These are phyloP conservation scores for Probaryconus sp. DNA, from an alignment of 1,140 invertebrate species.

Conservation along the genomic window DNA sequence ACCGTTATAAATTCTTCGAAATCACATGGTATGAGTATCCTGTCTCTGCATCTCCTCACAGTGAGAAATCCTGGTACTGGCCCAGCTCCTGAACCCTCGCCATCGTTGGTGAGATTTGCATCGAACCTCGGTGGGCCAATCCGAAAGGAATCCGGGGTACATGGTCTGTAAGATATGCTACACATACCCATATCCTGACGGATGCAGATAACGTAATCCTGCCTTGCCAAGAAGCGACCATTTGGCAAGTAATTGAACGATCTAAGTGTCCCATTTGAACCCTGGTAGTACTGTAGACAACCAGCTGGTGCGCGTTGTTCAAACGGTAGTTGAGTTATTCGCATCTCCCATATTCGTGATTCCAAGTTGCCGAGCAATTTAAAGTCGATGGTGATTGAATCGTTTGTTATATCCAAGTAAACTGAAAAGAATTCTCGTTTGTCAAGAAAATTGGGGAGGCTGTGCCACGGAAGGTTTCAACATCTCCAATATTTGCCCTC, in stretches of 20 bases:
- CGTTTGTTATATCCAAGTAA: conserved; percentile 82
- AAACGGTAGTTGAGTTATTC: conserved; percentile 85
- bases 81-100: conserved; percentile 69
- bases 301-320: conserved; percentile 85
- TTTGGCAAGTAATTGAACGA: conserved; percentile 90
- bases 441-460: no score
- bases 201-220: conserved; percentile 88
- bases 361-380: conserved; percentile 80
- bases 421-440: conserved; percentile 75
- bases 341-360: conserved; percentile 86
- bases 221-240: conserved; percentile 86
- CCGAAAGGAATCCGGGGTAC: conserved; percentile 85
- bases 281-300: conserved; percentile 85
- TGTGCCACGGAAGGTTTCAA: no score
- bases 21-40: conserved; percentile 88
- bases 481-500: conserved; percentile 1
- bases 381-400: conserved; percentile 79
- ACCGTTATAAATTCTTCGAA: conserved; percentile 89
- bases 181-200: conserved; percentile 85
- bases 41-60: conserved; percentile 81
- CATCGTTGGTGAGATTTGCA: conserved; percentile 11
- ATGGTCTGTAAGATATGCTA: conserved; percentile 86
- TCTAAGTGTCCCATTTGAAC: conserved; percentile 81
- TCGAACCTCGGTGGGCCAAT: conserved; percentile 80
- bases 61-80: conserved; percentile 39